These are phyloP conservation scores for Littorina saxatilis DNA, from an alignment of 1,140 invertebrate species.

Conservation along the genomic window DNA sequence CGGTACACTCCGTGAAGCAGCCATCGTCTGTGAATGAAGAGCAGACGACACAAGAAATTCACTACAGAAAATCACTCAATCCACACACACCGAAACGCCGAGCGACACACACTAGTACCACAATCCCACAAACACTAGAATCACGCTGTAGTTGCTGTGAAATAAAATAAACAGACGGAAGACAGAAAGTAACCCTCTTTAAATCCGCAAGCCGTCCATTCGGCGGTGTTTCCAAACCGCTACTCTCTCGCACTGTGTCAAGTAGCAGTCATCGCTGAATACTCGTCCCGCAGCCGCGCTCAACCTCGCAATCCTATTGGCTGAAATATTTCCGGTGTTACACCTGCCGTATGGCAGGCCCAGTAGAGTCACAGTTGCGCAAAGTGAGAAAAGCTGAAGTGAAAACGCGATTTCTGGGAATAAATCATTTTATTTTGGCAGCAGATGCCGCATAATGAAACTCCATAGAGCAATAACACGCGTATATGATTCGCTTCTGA, in stretches of 20 bases:
- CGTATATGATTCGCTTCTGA: no score
- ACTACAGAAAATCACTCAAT: background rate
- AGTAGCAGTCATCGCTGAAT: conserved; percentile 23
- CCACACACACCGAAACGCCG: background rate
- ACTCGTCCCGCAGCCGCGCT: background rate
- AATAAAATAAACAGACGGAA: conserved; percentile 15
- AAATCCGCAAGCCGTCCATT: background rate
- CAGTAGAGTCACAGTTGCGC: background rate
- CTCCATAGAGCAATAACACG: no score
- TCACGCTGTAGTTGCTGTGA: background rate
- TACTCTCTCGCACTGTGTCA: conserved; percentile 3
- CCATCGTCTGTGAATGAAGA: background rate
- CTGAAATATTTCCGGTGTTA: background rate
- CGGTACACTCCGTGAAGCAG: background rate
- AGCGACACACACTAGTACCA: background rate
- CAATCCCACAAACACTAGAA: background rate
- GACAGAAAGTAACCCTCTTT: background rate
- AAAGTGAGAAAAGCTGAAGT: background rate
- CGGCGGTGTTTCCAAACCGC: background rate
- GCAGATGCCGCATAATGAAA: no score
- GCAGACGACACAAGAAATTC: conserved; percentile 1
- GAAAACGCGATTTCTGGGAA: no score
- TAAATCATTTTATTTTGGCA: no score
- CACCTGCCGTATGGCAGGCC: background rate
- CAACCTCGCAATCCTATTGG: background rate